phyloP scores from a whole-genome alignment of 2,888 invertebrate species.

The Hypercompe scribonia region DNA sequence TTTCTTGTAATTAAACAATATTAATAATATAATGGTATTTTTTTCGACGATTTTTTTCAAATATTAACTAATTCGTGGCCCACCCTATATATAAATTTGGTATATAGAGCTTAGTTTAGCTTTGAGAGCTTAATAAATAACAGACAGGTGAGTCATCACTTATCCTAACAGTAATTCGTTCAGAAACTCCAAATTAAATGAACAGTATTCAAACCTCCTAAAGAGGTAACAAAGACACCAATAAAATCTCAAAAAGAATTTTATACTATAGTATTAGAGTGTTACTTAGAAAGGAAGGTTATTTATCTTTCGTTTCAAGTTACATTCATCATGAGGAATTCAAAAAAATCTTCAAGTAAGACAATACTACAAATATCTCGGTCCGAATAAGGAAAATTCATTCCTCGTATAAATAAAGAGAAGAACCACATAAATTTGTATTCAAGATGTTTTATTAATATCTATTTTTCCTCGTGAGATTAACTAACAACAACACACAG shows the following conservation, averaged over 20 bases:
- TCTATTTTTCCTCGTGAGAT: background rate
- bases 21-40: too few relatives aligned
- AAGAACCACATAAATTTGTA: constrained; percentile 9
- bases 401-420: constrained; percentile 11
- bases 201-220: background rate
- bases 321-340: background rate
- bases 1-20: too few relatives aligned
- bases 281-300: background rate
- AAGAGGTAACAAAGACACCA: background rate
- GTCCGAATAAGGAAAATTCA: constrained; percentile 3
- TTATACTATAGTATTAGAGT: background rate
- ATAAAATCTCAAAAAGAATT: background rate
- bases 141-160: background rate
- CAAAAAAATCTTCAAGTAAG: background rate
- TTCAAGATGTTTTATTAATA: constrained; percentile 13
- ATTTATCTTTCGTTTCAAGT: background rate
- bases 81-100: too few relatives aligned
- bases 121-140: too few relatives aligned
- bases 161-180: background rate
- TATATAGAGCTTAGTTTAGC: too few relatives aligned
- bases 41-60: too few relatives aligned
- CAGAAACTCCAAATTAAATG: background rate
- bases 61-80: too few relatives aligned
- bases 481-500: background rate
- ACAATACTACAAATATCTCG: background rate